Conservation (phyloP, 1,140 invertebrate species). For the Calliopsis andreniformis region DNA sequence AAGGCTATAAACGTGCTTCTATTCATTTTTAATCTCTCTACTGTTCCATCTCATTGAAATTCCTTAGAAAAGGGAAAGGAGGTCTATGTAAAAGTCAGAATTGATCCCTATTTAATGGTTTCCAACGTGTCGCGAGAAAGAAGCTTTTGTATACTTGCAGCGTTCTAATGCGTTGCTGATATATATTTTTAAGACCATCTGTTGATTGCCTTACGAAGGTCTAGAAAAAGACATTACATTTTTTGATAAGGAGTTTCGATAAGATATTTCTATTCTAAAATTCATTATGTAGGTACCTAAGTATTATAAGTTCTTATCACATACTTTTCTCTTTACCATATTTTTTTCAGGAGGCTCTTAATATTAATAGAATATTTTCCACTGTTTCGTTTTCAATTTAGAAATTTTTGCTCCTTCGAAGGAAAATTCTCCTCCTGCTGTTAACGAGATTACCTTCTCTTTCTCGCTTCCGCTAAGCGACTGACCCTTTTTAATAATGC, state of each 20-base stretch:
- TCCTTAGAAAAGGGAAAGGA: neutral
- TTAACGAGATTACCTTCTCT: neutral
- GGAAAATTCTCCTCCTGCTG: neutral
- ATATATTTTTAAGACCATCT: neutral
- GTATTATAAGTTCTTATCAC: too few species aligned
- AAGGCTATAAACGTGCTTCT: neutral
- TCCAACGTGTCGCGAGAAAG: neutral
- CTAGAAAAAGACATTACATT: too few species aligned
- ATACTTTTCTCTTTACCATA: too few species aligned
- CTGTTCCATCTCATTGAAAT: too few species aligned
- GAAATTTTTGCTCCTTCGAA: neutral
- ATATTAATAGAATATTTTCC: too few species aligned
- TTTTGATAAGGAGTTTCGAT: too few species aligned
- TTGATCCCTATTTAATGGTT: slow-evolving; percentile 16
- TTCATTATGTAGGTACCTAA: too few species aligned
- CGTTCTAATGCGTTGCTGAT: neutral
- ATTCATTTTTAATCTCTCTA: slow-evolving; percentile 33
- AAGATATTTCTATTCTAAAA: too few species aligned
- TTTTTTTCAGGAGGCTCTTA: too few species aligned
- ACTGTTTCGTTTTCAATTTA: neutral
- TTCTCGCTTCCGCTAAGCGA: neutral
- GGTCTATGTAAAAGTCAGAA: neutral
- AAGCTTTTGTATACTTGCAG: neutral
- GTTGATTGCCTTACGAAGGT: too few species aligned
- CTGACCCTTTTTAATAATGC: slow-evolving; percentile 41